phyloP scores from a whole-genome alignment of 2,797 vertebrate genomes.

The Pangasius macronema region DNA sequence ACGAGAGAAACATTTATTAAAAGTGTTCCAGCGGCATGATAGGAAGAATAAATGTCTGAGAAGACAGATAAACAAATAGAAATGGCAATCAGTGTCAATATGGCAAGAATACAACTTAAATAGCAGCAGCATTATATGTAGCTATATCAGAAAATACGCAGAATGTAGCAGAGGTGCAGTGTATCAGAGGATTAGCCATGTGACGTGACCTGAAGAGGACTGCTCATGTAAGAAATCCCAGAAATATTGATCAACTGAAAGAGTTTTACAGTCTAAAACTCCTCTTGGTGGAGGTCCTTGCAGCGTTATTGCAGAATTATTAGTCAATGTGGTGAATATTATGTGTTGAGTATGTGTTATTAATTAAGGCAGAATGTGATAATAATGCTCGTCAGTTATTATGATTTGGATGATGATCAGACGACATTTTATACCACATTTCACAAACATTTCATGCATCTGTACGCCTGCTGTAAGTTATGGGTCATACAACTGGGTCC shows the following conservation, averaged over 20 bases:
- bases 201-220: not conserved
- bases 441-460: no score
- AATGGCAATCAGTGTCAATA: not conserved
- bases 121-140: not conserved
- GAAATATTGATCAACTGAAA: not conserved
- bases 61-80: not conserved
- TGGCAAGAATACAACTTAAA: not conserved
- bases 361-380: not conserved
- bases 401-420: not conserved
- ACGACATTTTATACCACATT: not conserved
- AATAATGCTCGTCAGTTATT: not conserved
- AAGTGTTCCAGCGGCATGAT: not conserved
- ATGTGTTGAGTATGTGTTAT: not conserved
- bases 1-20: no score
- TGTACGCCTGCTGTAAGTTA: not conserved
- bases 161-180: not conserved
- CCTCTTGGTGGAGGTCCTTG: not conserved
- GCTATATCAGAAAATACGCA: not conserved
- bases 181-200: not conserved
- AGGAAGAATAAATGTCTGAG: not conserved
- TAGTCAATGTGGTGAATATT: no score
- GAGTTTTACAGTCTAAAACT: not conserved
- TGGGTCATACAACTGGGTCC: not conserved
- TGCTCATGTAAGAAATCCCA: not conserved
- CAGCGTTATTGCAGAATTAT: not conserved